A percentile compares a stretch with the other conserved stretches of the same genome.
These are phyloP conservation scores for Fulmarus glacialis DNA, from an alignment of 2,113 vertebrate species.

Conservation along the genomic window DNA sequence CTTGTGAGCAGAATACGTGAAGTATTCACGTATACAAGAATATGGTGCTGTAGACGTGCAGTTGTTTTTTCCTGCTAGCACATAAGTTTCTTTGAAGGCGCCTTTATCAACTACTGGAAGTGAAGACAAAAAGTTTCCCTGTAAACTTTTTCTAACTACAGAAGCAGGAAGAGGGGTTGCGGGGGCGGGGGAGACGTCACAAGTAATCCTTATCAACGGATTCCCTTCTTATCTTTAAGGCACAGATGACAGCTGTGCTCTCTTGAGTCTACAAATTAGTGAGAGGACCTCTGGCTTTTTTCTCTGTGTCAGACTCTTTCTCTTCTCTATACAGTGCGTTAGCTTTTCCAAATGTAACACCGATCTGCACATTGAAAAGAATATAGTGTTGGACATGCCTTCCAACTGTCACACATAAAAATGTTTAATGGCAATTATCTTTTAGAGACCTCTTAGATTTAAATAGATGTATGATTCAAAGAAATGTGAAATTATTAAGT, in stretches of 20 bases:
- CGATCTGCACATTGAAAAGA: neutral
- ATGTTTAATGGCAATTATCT: neutral
- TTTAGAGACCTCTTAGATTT: neutral
- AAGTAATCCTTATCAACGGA: constrained; percentile 12
- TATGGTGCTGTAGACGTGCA: neutral
- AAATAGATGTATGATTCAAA: neutral
- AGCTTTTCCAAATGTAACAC: neutral
- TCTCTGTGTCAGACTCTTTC: neutral
- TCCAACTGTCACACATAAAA: neutral
- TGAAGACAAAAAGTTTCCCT: neutral
- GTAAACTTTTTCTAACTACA: neutral
- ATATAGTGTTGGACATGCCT: neutral
- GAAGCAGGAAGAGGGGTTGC: neutral
- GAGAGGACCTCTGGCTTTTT: neutral
- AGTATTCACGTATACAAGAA: accelerated
- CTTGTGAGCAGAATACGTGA: neutral
- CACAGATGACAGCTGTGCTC: constrained; percentile 41
- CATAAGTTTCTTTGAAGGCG: neutral
- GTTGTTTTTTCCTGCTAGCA: neutral
- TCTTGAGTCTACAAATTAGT: neutral
- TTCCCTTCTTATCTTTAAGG: constrained; percentile 45
- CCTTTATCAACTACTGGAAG: neutral
- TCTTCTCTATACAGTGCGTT: neutral
- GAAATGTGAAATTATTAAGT: neutral
- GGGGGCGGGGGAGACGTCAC: neutral